Base-by-base conservation (phyloP, 2,113 vertebrate species). In the Plotosus lineatus region DNA sequence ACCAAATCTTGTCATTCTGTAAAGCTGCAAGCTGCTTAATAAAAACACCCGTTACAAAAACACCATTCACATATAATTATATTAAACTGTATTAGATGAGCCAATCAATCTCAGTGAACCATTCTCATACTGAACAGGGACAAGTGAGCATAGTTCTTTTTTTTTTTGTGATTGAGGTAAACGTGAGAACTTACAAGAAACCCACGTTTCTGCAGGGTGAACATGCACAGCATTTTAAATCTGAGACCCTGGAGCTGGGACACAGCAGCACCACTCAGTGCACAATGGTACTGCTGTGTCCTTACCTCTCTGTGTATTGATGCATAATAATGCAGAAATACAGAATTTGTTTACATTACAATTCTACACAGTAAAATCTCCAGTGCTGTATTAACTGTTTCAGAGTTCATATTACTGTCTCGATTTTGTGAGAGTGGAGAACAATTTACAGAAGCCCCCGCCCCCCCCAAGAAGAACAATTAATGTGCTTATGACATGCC, bases 391-490 rank as follows among this genome's bases (percentile, higher is more conserved):
- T n/a, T n/a, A n/a, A n/a, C n/a, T n/a, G n/a, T n/a, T n/a, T n/a
- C n/a, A n/a, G n/a, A n/a, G n/a, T n/a, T n/a, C n/a, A n/a, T n/a
- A n/a, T n/a, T n/a, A n/a, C n/a, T n/a, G n/a, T n/a, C n/a, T n/a
- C n/a, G n/a, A 46, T 46, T 44, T 69, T n/a, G 40, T 17, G 11
- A 44, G 31, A 14, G 19, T 26, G 31, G 66, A 28, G n/a, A n/a
- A n/a, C n/a, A n/a, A n/a, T n/a, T 31, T 60, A 48, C 51, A 78
- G 44, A 63, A 38, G 31, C 51, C 76, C 79, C 61, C 51, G 31
- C 51, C 76, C 79, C 61, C 51, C 44, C 8, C 66, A 36, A 46
- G 40, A 38, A 79, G 28, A 78, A 28, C 75, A 53, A 82, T 69
- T 46, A 3, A 46, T 53, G 33, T 73, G 61, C n/a, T 48, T 76